Percentiles rank a stretch among this genome's conserved stretches.
Conservation (phyloP, 2,888 invertebrate genomes). For the Vanessa cardui region DNA sequence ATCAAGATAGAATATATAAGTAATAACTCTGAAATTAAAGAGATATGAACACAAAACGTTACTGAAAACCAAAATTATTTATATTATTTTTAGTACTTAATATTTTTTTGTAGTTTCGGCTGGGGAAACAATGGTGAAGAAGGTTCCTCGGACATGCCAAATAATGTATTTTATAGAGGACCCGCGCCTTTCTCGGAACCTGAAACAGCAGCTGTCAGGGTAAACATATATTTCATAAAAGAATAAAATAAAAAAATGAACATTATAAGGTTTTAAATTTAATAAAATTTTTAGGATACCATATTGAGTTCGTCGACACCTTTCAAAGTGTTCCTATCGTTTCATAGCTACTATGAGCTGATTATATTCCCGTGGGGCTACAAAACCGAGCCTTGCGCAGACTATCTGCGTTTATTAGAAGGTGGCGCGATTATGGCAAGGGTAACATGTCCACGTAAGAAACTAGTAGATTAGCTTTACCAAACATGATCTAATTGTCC, state of each 20-base stretch:
- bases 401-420: slow-evolving; percentile 67
- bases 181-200: slow-evolving; percentile 92
- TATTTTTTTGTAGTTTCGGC: slow-evolving; percentile 79
- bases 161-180: slow-evolving; percentile 91
- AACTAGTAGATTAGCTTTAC: slow-evolving; percentile 33
- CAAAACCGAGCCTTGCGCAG: slow-evolving; percentile 66
- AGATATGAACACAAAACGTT: too few relatives aligned
- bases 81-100: too few relatives aligned
- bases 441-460: slow-evolving; percentile 57
- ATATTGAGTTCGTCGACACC: slow-evolving; percentile 61
- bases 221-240: slow-evolving; percentile 42
- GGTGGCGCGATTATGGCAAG: slow-evolving; percentile 69
- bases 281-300: slow-evolving; percentile 59
- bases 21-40: too few relatives aligned
- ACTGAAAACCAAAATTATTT: too few relatives aligned
- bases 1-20: too few relatives aligned
- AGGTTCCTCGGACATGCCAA: slow-evolving; percentile 91
- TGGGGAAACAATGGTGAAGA: slow-evolving; percentile 89
- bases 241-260: too few relatives aligned
- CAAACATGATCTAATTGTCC: neutral
- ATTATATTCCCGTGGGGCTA: slow-evolving; percentile 77
- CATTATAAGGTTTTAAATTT: too few relatives aligned
- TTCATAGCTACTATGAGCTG: slow-evolving; percentile 74
- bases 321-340: slow-evolving; percentile 74
- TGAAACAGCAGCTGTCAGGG: slow-evolving; percentile 87